Evolutionary conservation across 2,888 invertebrate species (phyloP), one percentile per base, ranked within the genome.

Genomic region (Coremacera marginata): DNA sequence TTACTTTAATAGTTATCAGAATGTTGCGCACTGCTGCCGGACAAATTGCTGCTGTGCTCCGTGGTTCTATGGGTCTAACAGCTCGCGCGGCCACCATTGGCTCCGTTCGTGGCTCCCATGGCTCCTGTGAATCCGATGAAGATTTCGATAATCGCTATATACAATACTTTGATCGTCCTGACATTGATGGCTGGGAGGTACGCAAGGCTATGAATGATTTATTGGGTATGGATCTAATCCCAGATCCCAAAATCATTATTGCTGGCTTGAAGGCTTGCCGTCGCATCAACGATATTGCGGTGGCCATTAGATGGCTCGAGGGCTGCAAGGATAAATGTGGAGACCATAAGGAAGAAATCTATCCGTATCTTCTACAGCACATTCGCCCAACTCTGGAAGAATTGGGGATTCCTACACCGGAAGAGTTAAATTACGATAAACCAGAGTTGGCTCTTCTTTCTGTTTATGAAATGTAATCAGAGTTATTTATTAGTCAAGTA

Each of bases 381-480:
- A 94, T 99, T 83, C 92, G 93, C 85, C 98, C 99, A 49, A 97
- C 98, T 3, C 91, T 99, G 78, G 93, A 93, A 60, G 98, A 99
- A 90, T 91, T 99, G 78, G 99, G 99, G 67, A 94, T 99, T 83
- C 94, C 93, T 75, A 98, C 98, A 44, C 96, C 95, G 0, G 98
- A 98, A 89, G 97, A 99, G 88, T 92, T 99, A 85, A 98, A 98
- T 79, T 98, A 96, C 86, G 98, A 98, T 90, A 95, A 97, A 90
- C 99, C 99, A 77, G 98, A 99, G 90, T 91, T 99, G 89, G 96
- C 95, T 79, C 91, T 97, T 82, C 90, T 93, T 84, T 92, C 92
- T 85, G 94, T 95, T 77, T 94, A 92, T 86, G 93, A 95, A 78
- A 82, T 85, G 77, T 89, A 88, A 86, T 80, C 16, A 9, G 31